These are phyloP conservation scores for Diadema setosum DNA, from an alignment of 35 echinoderm and acorn worm genomes.

Conservation along the genomic window DNA sequence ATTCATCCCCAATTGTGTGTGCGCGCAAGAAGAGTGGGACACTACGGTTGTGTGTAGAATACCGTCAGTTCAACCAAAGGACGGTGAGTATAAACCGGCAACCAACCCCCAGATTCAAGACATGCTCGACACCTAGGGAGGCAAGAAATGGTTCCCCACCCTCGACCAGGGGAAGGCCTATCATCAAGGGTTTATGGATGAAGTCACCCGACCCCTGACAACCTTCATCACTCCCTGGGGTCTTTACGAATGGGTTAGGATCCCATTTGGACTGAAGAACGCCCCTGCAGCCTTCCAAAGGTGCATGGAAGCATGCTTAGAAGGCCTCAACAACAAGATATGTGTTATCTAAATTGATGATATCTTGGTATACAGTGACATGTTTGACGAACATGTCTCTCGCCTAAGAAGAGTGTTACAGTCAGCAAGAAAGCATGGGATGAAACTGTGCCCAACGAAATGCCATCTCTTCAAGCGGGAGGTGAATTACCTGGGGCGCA, in stretches of 20 bases:
- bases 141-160: conserved; percentile 59
- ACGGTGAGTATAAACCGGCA: conserved; percentile 26
- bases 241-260: conserved; percentile 44
- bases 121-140: conserved; percentile 17
- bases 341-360: conserved; percentile 51
- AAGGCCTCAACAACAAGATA: conserved; percentile 28
- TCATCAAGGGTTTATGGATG: conserved; percentile 15
- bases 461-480: neutral
- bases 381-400: neutral
- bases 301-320: conserved; percentile 18
- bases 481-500: neutral
- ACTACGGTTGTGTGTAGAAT: conserved; percentile 46
- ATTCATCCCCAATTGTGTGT: conserved; percentile 58
- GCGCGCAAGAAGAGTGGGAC: conserved; percentile 56
- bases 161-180: conserved; percentile 56
- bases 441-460: neutral
- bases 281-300: conserved; percentile 39
- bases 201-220: conserved; percentile 20
- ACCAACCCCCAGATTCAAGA: conserved; percentile 58
- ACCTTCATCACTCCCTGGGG: conserved; percentile 39
- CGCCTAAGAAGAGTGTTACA: neutral
- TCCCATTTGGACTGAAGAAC: conserved; percentile 45
- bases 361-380: conserved; percentile 16
- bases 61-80: conserved; percentile 31
- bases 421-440: neutral